phyloP scores from a whole-genome alignment of 2,113 vertebrate genomes.

The Corythoichthys haematopterus region DNA sequence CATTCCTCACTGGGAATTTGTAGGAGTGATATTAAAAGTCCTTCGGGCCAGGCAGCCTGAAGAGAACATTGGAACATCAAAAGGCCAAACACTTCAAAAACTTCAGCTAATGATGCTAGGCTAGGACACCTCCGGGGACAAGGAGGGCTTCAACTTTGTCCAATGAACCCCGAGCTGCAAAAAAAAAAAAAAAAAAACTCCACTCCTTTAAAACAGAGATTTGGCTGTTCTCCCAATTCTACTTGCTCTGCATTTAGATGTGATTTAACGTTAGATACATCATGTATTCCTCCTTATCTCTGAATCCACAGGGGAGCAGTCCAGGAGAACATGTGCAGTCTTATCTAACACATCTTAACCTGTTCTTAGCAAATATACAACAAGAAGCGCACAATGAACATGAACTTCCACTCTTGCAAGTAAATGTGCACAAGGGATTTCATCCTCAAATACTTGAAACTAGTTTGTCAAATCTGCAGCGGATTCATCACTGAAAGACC shows the following conservation, averaged over 20 bases:
- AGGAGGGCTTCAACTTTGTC: slow-evolving; percentile 64
- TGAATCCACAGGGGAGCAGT: slow-evolving; percentile 36
- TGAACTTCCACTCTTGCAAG: slow-evolving; percentile 18
- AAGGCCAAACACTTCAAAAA: slow-evolving; percentile 79
- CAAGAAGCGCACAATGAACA: slow-evolving; percentile 26
- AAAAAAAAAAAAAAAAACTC: slow-evolving; percentile 44
- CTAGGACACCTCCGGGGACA: slow-evolving; percentile 59
- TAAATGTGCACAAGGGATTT: slow-evolving; percentile 5
- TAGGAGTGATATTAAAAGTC: slow-evolving; percentile 77
- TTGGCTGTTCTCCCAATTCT: slow-evolving; percentile 54
- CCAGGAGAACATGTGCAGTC: slow-evolving; percentile 29
- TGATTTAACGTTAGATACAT: slow-evolving; percentile 61
- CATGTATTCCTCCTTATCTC: slow-evolving; percentile 45
- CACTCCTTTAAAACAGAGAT: slow-evolving; percentile 69
- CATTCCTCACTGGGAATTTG: slow-evolving; percentile 79
- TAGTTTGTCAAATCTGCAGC: slow-evolving; percentile 9
- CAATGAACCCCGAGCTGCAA: slow-evolving; percentile 53
- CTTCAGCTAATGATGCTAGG: slow-evolving; percentile 75
- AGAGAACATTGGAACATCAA: slow-evolving; percentile 78
- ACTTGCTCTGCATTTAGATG: slow-evolving; percentile 49
- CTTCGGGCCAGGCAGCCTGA: slow-evolving; percentile 72
- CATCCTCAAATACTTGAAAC: slow-evolving; percentile 13
- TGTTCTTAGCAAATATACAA: slow-evolving; percentile 32
- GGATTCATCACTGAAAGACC: slow-evolving; percentile 37
- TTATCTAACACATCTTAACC: slow-evolving; percentile 48